These are phyloP conservation scores for Caprella mutica DNA, from an alignment of 2,888 invertebrate genomes.

Conservation along the genomic window DNA sequence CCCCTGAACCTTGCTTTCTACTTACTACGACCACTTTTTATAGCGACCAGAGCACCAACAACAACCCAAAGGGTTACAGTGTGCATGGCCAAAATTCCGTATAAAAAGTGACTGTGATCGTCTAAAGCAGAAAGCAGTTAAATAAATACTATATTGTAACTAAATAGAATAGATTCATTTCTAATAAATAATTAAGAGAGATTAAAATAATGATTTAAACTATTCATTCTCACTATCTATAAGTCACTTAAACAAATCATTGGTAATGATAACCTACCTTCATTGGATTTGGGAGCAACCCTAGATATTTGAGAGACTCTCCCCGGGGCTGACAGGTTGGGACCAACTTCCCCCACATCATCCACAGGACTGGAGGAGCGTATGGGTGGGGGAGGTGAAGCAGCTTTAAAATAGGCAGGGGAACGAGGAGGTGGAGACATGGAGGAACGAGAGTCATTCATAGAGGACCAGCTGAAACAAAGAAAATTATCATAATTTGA, in stretches of 20 bases:
- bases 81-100: too few relatives aligned
- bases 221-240: too few relatives aligned
- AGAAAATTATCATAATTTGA: background rate
- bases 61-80: too few relatives aligned
- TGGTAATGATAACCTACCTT: conserved; percentile 16
- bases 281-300: conserved; percentile 22
- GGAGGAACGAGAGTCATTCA: conserved; percentile 11
- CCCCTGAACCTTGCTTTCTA: too few relatives aligned
- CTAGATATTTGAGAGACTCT: conserved; percentile 29
- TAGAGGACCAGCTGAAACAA: background rate
- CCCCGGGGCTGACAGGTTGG: conserved; percentile 24
- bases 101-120: too few relatives aligned
- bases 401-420: conserved; percentile 4
- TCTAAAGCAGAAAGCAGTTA: too few relatives aligned
- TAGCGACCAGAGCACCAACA: too few relatives aligned
- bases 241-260: background rate
- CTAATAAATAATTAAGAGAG: too few relatives aligned
- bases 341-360: conserved; percentile 15
- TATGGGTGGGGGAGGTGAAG: conserved; percentile 16
- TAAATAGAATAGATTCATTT: too few relatives aligned
- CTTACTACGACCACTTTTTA: too few relatives aligned
- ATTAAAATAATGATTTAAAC: too few relatives aligned
- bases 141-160: too few relatives aligned
- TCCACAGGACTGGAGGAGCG: conserved; percentile 15
- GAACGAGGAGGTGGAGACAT: conserved; percentile 19